Evolutionary conservation across 2,113 vertebrate species (phyloP), one percentile per base, ranked within the genome.

Genomic region (Thunnus maccoyii): DNA sequence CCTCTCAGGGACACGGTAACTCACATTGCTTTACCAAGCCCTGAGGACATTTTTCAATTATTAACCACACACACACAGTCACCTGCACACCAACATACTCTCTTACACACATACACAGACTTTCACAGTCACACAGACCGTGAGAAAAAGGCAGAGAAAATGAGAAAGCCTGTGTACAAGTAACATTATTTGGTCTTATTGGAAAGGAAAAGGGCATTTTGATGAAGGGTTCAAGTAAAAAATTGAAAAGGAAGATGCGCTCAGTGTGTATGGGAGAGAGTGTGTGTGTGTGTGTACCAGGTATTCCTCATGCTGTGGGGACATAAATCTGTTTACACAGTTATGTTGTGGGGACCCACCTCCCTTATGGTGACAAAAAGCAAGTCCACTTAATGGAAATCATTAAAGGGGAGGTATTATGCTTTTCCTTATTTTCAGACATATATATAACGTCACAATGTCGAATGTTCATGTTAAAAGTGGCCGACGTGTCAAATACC

Each of bases 1-100:
- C 58, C 67, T 67, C 60, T 72, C 36, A 62, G 61, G 61, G 68
- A 76, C 60, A 65, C 4, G 7, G 61, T 46, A 54, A 68, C 27
- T 68, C 61, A 13, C 52, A 75, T 44, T 82, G 62, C 85, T 87
- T 88, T 78, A 80, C 25, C 44, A 52, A 73, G 30, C 71, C 76
- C 72, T 11, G 67, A 84, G 78, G 72, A 84, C 55, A 65, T 72
- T 78, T 84, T 84, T 86, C 63, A 88, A 84, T 88, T 85, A 89
- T 82, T 88, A 86, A 83, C 72, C 1, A 2, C 66, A 68, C 70
- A 27, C 48, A 46, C 51, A 72, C 14, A 36, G 20, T 57, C 52
- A 81, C 41, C 8, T 12, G 2, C 54, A 76, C 41, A 36, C 18
- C 1, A 44, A 12, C 60, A 60, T 51, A 69, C n/a, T 48, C 67